phyloP scores from a whole-genome alignment of 2,797 vertebrate genomes.

The Myoxocephalus aenaeus region DNA sequence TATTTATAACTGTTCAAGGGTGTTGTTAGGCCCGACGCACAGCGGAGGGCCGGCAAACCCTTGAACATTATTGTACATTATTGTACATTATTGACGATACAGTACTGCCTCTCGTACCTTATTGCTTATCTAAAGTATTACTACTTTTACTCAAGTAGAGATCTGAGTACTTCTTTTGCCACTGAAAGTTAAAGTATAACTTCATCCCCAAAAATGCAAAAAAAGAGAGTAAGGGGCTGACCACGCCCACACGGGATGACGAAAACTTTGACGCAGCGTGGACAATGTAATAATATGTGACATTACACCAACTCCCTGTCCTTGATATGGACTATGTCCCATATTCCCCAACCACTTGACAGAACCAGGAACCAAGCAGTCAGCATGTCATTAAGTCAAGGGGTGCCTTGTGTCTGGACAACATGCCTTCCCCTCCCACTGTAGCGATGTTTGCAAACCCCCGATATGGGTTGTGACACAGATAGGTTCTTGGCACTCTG shows the following conservation, averaged over 20 bases:
- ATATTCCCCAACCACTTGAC: constrained; percentile 32
- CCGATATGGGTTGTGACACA: constrained; percentile 34
- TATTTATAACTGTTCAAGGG: too few relatives aligned
- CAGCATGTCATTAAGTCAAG: not conserved
- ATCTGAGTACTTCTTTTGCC: too few relatives aligned
- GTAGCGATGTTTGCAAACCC: constrained; percentile 32
- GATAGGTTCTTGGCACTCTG: constrained; percentile 16
- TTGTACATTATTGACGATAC: too few relatives aligned
- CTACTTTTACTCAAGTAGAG: too few relatives aligned
- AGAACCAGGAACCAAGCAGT: constrained; percentile 24
- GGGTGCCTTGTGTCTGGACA: constrained; percentile 11
- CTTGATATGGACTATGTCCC: constrained; percentile 9
- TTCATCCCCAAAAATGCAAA: not conserved
- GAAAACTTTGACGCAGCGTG: not conserved
- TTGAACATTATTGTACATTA: too few relatives aligned
- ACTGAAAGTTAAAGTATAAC: too few relatives aligned
- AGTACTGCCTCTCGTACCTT: too few relatives aligned
- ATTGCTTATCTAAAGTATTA: too few relatives aligned
- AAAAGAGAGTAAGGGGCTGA: not conserved
- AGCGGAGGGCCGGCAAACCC: too few relatives aligned
- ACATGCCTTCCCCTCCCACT: constrained; percentile 6
- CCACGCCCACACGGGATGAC: not conserved
- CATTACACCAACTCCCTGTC: constrained; percentile 10
- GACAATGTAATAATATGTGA: not conserved
- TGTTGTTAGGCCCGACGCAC: too few relatives aligned